Evolutionary conservation across 2,888 invertebrate genomes (phyloP), one percentile per base, ranked within the genome.

Genomic region (Amphipyra berbera): DNA sequence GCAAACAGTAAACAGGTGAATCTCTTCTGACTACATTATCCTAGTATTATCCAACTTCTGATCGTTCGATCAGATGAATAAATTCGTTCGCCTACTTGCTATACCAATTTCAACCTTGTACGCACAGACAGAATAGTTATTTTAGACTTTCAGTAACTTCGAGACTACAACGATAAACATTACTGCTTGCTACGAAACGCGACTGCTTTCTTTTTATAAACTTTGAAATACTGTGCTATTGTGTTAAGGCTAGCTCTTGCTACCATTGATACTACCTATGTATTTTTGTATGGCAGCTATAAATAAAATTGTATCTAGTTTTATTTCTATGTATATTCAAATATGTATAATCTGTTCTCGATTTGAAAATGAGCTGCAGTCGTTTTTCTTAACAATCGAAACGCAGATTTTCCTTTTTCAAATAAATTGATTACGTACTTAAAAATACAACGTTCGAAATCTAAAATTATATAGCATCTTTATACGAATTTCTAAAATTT

Each of bases 201-300:
- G 86, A 88, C 83, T 88, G 88, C 84, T 87, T 89, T 64, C 53
- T 82, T 81, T 87, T 82, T 84, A 84, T 75, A 82, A 72, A 48
- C 72, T 75, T 83, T 83, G 84, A 78, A 81, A 72, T 80, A 84
- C 73, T 53, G 53, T 59, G 48, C 55, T 72, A 47, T 68, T 55
- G 47, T 60, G 48, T 73, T 66, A 67, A 38, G 59, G 58, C 41
- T 71, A 74, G 64, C 79, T 63, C 62, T 79, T 63, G 74, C 80
- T 80, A 70, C 74, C 47, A 64, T 40, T 54, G 37, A 69, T 57
- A 73, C 60, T 53, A 54, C 62, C 60, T 53, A 54, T 60, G 71
- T 81, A 75, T 78, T 81, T 78, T 75, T 78, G 52, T 78, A 81
- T 68, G 57, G 68, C 81, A 66, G 76, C 68, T 75, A 65, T 69